phyloP scores from a whole-genome alignment of 1,140 invertebrate genomes.

The Gryllus bimaculatus region DNA sequence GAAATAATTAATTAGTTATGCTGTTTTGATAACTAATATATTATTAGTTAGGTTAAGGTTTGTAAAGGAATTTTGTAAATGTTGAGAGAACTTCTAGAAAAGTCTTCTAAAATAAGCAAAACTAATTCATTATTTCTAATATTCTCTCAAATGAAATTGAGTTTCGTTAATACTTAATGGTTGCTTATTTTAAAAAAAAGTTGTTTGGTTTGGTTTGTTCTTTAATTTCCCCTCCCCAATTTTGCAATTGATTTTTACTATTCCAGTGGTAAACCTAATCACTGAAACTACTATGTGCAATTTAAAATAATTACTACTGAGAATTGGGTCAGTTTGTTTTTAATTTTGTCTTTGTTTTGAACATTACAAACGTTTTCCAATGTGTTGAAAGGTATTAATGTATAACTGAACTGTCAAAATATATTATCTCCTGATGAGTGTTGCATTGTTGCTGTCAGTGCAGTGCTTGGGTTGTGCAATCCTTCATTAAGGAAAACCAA shows the following conservation, averaged over 20 bases:
- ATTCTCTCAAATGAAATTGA: not conserved
- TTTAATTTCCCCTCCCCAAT: not conserved
- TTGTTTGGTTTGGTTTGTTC: not conserved
- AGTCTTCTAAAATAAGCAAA: too few species aligned
- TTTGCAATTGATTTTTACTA: not conserved
- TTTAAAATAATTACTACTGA: not conserved
- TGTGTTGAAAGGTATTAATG: not conserved
- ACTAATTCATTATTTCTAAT: too few species aligned
- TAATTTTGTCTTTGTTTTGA: not conserved
- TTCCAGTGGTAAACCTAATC: not conserved
- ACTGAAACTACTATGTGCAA: not conserved
- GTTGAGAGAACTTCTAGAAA: too few species aligned
- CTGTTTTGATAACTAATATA: not conserved
- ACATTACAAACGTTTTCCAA: not conserved
- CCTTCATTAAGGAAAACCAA: not conserved
- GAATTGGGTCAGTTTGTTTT: not conserved
- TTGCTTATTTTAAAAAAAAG: not conserved
- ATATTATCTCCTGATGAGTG: not conserved
- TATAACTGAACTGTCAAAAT: not conserved
- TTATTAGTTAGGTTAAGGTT: not conserved
- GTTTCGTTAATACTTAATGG: not conserved
- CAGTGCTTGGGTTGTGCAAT: not conserved
- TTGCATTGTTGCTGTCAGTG: not conserved
- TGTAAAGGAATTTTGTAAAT: too few species aligned
- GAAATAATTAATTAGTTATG: not conserved